Percentiles rank a stretch among this genome's conserved stretches.
These are phyloP conservation scores for Hypsopygia costalis DNA, from an alignment of 2,888 invertebrate genomes.

Conservation along the genomic window DNA sequence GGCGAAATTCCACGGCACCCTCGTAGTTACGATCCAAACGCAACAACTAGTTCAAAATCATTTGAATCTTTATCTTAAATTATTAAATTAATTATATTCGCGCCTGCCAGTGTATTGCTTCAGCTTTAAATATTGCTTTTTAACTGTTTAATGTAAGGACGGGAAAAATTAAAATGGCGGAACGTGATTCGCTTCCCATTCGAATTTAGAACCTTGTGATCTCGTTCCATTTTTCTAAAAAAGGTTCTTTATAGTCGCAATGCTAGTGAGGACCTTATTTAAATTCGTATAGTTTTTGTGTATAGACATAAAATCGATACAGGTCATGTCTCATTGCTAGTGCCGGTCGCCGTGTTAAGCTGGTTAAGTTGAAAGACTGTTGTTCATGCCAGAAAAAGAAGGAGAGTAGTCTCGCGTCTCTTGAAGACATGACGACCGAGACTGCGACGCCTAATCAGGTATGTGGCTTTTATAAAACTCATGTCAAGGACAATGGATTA, in stretches of 20 bases:
- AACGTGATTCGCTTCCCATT: slow-evolving; percentile 38
- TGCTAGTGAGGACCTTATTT: slow-evolving; percentile 48
- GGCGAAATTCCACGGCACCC: slow-evolving; percentile 74
- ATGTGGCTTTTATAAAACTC: slow-evolving; percentile 4
- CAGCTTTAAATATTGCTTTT: slow-evolving; percentile 54
- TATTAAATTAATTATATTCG: slow-evolving; percentile 20
- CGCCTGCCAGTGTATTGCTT: slow-evolving; percentile 42
- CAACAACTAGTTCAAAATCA: slow-evolving; percentile 56
- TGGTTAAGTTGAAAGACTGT: slow-evolving; percentile 56
- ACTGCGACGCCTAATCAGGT: slow-evolving; percentile 78
- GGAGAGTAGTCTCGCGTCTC: slow-evolving; percentile 59
- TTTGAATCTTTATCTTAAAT: slow-evolving; percentile 26
- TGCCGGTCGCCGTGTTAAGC: slow-evolving; percentile 32
- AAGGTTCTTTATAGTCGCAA: slow-evolving; percentile 27
- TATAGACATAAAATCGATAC: slow-evolving; percentile 60
- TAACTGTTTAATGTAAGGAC: background rate
- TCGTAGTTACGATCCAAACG: slow-evolving; percentile 63
- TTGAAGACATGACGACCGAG: slow-evolving; percentile 73
- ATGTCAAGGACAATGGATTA: slow-evolving; percentile 31
- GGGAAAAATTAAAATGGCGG: slow-evolving; percentile 66
- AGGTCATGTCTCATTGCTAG: slow-evolving; percentile 10
- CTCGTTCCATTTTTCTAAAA: slow-evolving; percentile 16
- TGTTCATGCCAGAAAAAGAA: slow-evolving; percentile 71
- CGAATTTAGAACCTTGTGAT: slow-evolving; percentile 29
- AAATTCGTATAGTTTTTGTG: slow-evolving; percentile 34